These are phyloP conservation scores for Clarias magur DNA, from an alignment of 2,113 vertebrate species.

Conservation along the genomic window DNA sequence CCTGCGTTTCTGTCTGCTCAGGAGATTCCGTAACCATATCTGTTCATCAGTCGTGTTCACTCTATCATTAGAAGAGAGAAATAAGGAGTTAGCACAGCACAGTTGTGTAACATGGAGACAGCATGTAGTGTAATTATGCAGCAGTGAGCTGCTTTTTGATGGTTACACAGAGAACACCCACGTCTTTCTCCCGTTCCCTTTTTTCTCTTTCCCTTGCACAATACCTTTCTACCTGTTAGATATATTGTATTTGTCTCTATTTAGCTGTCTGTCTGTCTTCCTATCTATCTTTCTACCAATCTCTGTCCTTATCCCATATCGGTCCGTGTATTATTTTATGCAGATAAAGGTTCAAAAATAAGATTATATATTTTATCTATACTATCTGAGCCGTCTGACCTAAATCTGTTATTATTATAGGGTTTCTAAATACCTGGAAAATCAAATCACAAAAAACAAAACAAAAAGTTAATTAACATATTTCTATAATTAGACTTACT, in stretches of 20 bases:
- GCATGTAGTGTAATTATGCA: slow-evolving; percentile 26
- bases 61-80: background rate
- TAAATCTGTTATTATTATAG: background rate
- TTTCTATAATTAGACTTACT: background rate
- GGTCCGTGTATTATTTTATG: background rate
- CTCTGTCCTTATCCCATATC: background rate
- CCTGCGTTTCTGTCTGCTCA: background rate
- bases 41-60: background rate
- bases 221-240: background rate
- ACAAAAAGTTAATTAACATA: background rate
- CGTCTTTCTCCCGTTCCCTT: background rate
- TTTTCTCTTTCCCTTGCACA: background rate
- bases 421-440: background rate
- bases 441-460: background rate
- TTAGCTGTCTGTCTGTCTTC: background rate
- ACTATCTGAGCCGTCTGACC: background rate
- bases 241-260: background rate
- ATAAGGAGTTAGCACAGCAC: background rate
- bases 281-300: background rate
- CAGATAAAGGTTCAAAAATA: background rate
- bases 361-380: background rate
- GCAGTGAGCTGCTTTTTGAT: slow-evolving; percentile 14
- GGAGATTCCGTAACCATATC: background rate
- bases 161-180: slow-evolving; percentile 11
- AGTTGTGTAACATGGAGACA: slow-evolving; percentile 44